Evolutionary conservation across 64 coral and sea anemone genomes (phyloP).

Genomic region (Dendronephthya gigantea): DNA sequence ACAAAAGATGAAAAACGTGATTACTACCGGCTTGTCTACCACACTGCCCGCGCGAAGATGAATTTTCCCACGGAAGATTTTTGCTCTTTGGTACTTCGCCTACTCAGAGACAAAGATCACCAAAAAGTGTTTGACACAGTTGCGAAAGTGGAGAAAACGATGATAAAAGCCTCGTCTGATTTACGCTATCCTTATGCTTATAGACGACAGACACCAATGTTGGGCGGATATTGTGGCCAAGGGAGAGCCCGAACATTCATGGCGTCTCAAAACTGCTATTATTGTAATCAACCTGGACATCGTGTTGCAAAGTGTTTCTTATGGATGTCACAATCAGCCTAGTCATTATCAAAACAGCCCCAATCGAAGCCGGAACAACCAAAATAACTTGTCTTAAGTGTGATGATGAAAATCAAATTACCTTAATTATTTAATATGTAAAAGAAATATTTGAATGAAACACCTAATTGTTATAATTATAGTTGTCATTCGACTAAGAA

Average conservation of each 20-base stretch:
- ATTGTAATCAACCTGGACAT: neutral
- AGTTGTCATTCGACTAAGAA: too few species aligned
- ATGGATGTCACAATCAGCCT: too few species aligned
- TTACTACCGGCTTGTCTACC: neutral
- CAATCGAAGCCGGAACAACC: too few species aligned
- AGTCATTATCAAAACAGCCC: too few species aligned
- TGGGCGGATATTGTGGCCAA: neutral
- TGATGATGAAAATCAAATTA: too few species aligned
- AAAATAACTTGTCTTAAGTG: too few species aligned
- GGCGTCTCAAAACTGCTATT: neutral
- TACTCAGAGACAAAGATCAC: constrained; percentile 1
- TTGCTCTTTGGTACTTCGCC: neutral
- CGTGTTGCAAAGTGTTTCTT: neutral
- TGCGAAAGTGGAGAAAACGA: neutral
- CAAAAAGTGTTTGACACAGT: neutral
- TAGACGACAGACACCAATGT: neutral
- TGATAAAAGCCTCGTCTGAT: neutral
- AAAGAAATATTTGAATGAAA: too few species aligned
- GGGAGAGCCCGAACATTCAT: too few species aligned
- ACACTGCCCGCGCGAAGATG: neutral
- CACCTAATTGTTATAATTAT: too few species aligned
- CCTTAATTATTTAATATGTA: too few species aligned
- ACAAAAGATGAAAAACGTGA: neutral
- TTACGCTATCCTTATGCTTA: neutral
- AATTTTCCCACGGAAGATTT: neutral